Conservation (phyloP, 2,888 invertebrate genomes). For the Frankliniella intonsa region DNA sequence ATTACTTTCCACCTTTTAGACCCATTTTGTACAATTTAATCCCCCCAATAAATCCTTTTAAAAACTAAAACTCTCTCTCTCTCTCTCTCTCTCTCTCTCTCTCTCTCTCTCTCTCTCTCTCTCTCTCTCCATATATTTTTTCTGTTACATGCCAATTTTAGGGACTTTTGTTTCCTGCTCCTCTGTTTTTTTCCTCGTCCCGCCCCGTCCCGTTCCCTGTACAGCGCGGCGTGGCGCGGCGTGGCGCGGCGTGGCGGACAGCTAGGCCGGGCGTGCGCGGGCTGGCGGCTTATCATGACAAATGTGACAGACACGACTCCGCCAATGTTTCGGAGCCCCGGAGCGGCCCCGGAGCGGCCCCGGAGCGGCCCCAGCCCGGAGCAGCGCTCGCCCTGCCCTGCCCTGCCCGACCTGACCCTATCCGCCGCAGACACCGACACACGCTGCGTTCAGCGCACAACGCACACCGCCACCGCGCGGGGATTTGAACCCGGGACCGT, state of each 20-base stretch:
- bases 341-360: neutral
- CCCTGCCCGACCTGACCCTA: neutral
- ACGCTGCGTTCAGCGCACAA: neutral
- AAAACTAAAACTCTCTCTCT: no score
- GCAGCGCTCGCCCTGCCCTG: neutral
- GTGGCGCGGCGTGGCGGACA: neutral
- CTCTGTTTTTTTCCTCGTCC: no score
- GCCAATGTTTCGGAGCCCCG: constrained; percentile 11
- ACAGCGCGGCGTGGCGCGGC: neutral
- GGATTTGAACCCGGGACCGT: neutral
- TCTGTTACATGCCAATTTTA: no score
- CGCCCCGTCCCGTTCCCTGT: no score
- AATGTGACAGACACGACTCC: constrained; percentile 6
- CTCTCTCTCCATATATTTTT: no score
- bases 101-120: no score
- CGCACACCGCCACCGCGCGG: neutral
- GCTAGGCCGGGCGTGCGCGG: neutral
- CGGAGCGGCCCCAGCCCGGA: neutral
- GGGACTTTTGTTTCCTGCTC: no score
- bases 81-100: no score
- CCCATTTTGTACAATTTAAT: no score
- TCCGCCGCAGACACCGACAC: neutral
- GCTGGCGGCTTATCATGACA: neutral
- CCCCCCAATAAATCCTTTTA: no score
- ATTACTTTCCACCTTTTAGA: no score